Percentiles rank a stretch among this genome's conserved stretches.
Evolutionary conservation across 2,888 invertebrate genomes (phyloP).

Genomic region (Drosophila rubida): DNA sequence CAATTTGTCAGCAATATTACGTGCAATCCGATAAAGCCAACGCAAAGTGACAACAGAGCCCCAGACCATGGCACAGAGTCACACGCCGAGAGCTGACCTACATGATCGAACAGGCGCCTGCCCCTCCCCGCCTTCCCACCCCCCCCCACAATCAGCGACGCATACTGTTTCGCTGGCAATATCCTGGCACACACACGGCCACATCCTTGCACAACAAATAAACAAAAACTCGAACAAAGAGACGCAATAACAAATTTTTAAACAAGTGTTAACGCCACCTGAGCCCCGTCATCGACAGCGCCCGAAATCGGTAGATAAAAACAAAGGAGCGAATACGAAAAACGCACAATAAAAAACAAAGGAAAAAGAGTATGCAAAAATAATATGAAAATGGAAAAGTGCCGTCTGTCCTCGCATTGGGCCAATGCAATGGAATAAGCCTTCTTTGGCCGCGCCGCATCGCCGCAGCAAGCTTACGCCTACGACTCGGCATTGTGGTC

Average conservation of each 20-base stretch:
- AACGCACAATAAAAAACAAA: not conserved
- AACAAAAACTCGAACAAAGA: constrained; percentile 63
- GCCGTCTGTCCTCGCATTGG: constrained; percentile 16
- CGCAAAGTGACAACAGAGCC: constrained; percentile 57
- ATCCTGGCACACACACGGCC: not conserved
- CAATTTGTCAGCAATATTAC: constrained; percentile 78
- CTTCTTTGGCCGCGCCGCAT: constrained; percentile 9
- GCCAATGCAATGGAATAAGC: constrained; percentile 34
- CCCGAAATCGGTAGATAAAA: constrained; percentile 24
- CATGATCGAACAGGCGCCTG: constrained; percentile 1
- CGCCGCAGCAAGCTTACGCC: constrained; percentile 17
- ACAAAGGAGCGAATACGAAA: constrained; percentile 1
- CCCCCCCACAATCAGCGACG: not conserved
- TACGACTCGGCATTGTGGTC: constrained; percentile 59
- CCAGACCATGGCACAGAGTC: constrained; percentile 27
- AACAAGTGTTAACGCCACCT: constrained; percentile 78
- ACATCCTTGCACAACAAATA: constrained; percentile 48
- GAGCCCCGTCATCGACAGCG: constrained; percentile 34
- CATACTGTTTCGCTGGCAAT: not conserved
- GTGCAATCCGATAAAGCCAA: constrained; percentile 75
- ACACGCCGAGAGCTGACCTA: constrained; percentile 21
- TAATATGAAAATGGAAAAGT: constrained; percentile 63
- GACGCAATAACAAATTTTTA: constrained; percentile 75
- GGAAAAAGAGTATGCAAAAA: constrained; percentile 10
- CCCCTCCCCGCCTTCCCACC: too few species aligned